A percentile compares a stretch with the other conserved stretches of the same genome.
Evolutionary conservation across 2,888 invertebrate species (phyloP).

Genomic region (Drosophila heteroneura): DNA sequence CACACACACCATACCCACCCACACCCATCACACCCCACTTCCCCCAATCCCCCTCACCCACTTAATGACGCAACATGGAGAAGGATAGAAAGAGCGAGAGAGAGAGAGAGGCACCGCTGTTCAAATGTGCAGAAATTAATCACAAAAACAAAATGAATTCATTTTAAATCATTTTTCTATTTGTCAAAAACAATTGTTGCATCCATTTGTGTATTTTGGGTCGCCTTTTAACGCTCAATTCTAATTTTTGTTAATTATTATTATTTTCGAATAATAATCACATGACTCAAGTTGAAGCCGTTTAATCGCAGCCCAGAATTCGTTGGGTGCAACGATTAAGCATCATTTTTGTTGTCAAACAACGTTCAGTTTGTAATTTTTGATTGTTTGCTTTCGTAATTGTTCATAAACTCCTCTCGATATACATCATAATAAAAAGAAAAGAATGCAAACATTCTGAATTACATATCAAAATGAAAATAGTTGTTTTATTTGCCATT

Average conservation of each 20-base stretch:
- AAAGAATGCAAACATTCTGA: conserved; percentile 54
- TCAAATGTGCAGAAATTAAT: conserved; percentile 41
- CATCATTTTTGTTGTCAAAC: conserved; percentile 67
- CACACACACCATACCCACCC: conserved; percentile 6
- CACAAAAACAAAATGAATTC: neutral
- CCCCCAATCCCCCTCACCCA: neutral
- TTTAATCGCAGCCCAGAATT: neutral
- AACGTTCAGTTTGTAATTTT: conserved; percentile 56
- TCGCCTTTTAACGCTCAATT: neutral
- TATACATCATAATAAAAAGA: conserved; percentile 12
- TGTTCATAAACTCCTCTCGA: conserved; percentile 41
- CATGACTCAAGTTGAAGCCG: neutral
- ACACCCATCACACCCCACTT: conserved; percentile 32
- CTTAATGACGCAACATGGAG: conserved; percentile 76
- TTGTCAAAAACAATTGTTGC: conserved; percentile 38
- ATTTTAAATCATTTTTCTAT: conserved; percentile 14
- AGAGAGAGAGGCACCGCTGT: conserved; percentile 35
- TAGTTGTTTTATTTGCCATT: conserved; percentile 76
- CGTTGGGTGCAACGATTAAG: conserved; percentile 29
- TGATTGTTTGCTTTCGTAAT: conserved; percentile 64
- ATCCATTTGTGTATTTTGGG: conserved; percentile 21
- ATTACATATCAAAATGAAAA: conserved; percentile 26
- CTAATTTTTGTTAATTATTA: conserved; percentile 1
- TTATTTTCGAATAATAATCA: conserved; percentile 6
- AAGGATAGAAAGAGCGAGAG: conserved; percentile 82